Percentiles rank a stretch among this genome's conserved stretches.
Conservation (phyloP, 2,888 invertebrate species). For the Coelopa pilipes region DNA sequence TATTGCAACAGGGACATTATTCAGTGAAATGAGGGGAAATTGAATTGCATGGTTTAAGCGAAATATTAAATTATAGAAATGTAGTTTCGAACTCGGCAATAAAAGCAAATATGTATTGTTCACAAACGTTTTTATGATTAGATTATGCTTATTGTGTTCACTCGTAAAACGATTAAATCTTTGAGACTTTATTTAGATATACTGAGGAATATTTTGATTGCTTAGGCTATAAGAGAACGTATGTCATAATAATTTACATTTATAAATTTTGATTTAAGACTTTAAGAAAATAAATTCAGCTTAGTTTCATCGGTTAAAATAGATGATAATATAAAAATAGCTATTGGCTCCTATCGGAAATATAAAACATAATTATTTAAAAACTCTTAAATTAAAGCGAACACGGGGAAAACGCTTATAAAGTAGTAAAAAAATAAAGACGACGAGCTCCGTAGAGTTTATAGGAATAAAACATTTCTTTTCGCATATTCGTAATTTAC, state of each 20-base stretch:
- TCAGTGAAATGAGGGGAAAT: background rate
- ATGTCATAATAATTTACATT: too few relatives aligned
- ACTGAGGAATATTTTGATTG: too few relatives aligned
- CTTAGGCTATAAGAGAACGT: too few relatives aligned
- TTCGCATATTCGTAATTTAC: slow-evolving; percentile 32
- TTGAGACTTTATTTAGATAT: too few relatives aligned
- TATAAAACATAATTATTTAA: slow-evolving; percentile 27
- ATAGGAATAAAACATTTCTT: slow-evolving; percentile 6
- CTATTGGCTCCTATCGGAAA: background rate
- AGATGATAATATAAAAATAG: background rate
- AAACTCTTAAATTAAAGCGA: slow-evolving; percentile 24
- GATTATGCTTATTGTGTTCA: too few relatives aligned
- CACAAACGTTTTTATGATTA: too few relatives aligned
- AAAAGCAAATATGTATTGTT: too few relatives aligned
- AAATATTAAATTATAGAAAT: background rate
- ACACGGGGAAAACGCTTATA: slow-evolving; percentile 14
- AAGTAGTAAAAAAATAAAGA: background rate
- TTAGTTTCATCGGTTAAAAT: background rate
- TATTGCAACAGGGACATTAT: slow-evolving; percentile 30
- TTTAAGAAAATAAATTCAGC: background rate
- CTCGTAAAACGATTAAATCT: too few relatives aligned
- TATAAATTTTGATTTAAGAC: too few relatives aligned
- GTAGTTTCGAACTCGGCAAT: too few relatives aligned
- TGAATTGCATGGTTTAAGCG: background rate
- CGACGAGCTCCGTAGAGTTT: background rate